phyloP scores from a whole-genome alignment of 2,797 vertebrate species.

The Eleutherodactylus coqui region DNA sequence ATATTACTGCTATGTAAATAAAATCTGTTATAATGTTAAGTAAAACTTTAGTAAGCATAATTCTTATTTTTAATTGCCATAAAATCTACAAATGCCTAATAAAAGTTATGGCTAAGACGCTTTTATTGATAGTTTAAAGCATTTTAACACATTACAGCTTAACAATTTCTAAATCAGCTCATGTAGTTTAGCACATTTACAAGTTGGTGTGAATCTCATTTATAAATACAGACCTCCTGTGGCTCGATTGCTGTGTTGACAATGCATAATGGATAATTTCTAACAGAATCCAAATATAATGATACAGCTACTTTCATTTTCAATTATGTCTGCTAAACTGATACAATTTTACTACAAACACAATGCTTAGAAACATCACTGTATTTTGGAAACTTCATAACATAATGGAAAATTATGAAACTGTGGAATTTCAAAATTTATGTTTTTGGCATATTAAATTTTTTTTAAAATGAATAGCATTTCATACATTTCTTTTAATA shows the following conservation, averaged over 20 bases:
- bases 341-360: neutral
- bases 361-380: neutral
- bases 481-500: neutral
- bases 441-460: neutral
- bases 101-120: too few relatives aligned
- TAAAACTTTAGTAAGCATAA: too few relatives aligned
- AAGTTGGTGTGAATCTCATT: neutral
- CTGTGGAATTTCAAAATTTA: neutral
- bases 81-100: too few relatives aligned
- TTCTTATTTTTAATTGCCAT: too few relatives aligned
- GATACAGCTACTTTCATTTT: slow-evolving; percentile 2
- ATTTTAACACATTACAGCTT: neutral
- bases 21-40: too few relatives aligned
- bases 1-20: too few relatives aligned
- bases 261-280: slow-evolving; percentile 26
- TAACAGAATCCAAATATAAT: slow-evolving; percentile 23
- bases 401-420: neutral
- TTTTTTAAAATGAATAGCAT: neutral
- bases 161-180: slow-evolving; percentile 22
- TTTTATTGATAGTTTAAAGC: neutral
- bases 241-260: slow-evolving; percentile 26
- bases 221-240: slow-evolving; percentile 29
- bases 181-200: neutral
- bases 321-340: slow-evolving; percentile 22
- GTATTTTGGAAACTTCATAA: neutral